phyloP scores from a whole-genome alignment of 2,888 invertebrate genomes.

The Gymnocheta viridis region DNA sequence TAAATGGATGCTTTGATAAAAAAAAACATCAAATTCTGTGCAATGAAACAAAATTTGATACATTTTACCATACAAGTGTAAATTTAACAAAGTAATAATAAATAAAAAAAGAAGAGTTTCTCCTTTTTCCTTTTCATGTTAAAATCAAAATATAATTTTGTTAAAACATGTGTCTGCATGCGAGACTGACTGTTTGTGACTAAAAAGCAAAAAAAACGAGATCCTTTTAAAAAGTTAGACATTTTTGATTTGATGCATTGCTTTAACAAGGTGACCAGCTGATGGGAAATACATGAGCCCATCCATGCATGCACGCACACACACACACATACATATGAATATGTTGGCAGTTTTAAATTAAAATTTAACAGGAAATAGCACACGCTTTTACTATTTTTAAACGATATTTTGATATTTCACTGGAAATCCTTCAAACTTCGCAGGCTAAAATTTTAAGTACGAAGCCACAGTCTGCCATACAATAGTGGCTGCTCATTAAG shows the following conservation, averaged over 20 bases:
- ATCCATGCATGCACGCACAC: no score
- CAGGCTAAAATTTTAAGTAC: no score
- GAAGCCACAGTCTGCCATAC: no score
- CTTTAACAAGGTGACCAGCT: slow-evolving; percentile 29
- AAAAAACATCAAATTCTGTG: slow-evolving; percentile 23
- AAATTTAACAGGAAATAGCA: no score
- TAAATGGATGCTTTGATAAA: slow-evolving; percentile 55
- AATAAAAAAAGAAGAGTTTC: not conserved
- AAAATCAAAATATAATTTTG: slow-evolving; percentile 65
- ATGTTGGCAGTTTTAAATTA: no score
- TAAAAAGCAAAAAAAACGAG: not conserved
- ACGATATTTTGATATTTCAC: no score
- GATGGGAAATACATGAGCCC: not conserved
- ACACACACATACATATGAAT: no score
- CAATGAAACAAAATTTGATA: slow-evolving; percentile 1
- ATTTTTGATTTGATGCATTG: slow-evolving; percentile 11
- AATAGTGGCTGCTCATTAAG: no score
- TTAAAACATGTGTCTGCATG: slow-evolving; percentile 38
- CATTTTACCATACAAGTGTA: slow-evolving; percentile 37
- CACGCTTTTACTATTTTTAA: no score
- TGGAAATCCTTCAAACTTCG: no score
- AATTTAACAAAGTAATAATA: slow-evolving; percentile 9
- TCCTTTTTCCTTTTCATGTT: slow-evolving; percentile 15
- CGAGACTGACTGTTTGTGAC: not conserved
- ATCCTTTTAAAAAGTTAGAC: slow-evolving; percentile 39